A percentile compares a stretch with the other conserved stretches of the same genome.
These are phyloP conservation scores for Stomorhina lunata DNA, from an alignment of 2,888 invertebrate genomes.

Conservation along the genomic window DNA sequence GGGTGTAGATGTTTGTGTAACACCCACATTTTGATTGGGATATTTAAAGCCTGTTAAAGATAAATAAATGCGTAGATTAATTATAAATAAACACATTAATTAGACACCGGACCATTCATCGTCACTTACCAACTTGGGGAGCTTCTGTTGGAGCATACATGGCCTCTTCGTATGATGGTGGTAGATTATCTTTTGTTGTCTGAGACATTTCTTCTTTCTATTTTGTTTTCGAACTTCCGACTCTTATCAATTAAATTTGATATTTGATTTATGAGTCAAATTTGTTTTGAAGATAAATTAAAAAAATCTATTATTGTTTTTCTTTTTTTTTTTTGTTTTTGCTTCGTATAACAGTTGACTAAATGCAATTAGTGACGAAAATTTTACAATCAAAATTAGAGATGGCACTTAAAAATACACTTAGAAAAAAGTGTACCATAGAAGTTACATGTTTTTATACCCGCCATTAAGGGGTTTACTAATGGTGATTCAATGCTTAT, in stretches of 20 bases:
- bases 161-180: conserved; percentile 67
- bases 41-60: conserved; percentile 65
- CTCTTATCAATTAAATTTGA: conserved; percentile 8
- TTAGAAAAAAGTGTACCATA: background rate
- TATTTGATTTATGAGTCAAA: conserved; percentile 41
- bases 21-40: conserved; percentile 68
- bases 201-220: conserved; percentile 32
- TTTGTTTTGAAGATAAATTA: background rate
- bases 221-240: background rate
- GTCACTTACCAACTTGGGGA: conserved; percentile 66
- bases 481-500: too few relatives aligned
- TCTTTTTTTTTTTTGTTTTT: conserved; percentile 28
- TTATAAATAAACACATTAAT: too few relatives aligned
- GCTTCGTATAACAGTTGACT: conserved; percentile 36
- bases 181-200: conserved; percentile 55
- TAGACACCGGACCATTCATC: too few relatives aligned
- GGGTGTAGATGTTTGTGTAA: conserved; percentile 30
- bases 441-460: background rate
- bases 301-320: background rate
- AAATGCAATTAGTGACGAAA: conserved; percentile 15
- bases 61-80: too few relatives aligned
- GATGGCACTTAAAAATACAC: background rate
- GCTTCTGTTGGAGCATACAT: conserved; percentile 63
- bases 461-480: too few relatives aligned
- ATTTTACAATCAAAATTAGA: background rate